Percentiles rank a stretch among this genome's conserved stretches.
Conservation (phyloP, 2,113 vertebrate genomes). For the Cynocephalus volans region DNA sequence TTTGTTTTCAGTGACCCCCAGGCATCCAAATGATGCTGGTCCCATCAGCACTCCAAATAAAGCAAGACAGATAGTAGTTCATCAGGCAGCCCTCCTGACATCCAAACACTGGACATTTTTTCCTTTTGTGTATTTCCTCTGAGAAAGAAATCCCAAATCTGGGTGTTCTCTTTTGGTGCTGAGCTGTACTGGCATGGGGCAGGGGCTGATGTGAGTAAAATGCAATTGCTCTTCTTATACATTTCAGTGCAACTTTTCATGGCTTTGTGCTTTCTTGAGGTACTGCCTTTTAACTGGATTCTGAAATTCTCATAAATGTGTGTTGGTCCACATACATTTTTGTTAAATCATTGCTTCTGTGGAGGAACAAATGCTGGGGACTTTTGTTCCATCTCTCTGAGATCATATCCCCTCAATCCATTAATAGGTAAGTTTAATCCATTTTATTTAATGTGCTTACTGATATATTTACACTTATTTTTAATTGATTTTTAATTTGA, state of each 20-base stretch:
- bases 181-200: too few species aligned
- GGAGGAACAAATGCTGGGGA: background rate
- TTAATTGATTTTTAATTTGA: background rate
- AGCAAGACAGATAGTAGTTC: background rate
- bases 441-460: background rate
- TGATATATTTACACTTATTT: background rate
- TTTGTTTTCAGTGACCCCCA: background rate
- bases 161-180: background rate
- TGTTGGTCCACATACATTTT: background rate
- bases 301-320: background rate
- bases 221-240: background rate
- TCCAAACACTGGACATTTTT: background rate
- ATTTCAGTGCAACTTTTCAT: background rate
- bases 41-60: background rate
- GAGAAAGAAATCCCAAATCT: background rate
- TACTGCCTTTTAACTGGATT: background rate
- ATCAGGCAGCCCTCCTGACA: background rate
- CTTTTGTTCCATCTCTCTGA: background rate
- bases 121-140: background rate
- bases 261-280: background rate
- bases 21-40: background rate
- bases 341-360: background rate
- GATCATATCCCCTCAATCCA: background rate
- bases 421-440: background rate
- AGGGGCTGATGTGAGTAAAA: background rate